Base-by-base conservation (phyloP, 2,113 vertebrate species). In the Callipepla squamata region DNA sequence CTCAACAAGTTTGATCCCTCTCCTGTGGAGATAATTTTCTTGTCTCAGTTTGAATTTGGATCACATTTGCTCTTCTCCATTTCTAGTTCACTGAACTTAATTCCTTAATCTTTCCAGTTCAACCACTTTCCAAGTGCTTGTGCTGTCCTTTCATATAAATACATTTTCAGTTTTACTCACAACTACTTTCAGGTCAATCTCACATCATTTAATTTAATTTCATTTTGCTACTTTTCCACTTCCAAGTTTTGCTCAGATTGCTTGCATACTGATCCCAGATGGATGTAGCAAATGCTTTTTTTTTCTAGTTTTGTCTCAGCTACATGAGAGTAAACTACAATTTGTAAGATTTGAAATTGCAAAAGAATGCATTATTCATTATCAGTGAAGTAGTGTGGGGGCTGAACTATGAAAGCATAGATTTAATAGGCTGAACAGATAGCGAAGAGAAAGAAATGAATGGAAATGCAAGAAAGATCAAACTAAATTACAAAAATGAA, bases 341-440 rank as follows among this genome's bases (percentile, higher is more conserved):
- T 72, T 17, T 26, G 40, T 51, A 77, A 90, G 48, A 78, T 90
- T 68, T 80, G 62, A 90, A 91, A 91, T 82, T 92, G 48, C 63
- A 89, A 90, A 95, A 51, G 34, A 85, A 85, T 91, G 40, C 48
- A 79, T 95, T 92, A 91, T 94, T 93, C 87, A 75, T 91, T 80
- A 87, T 69, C 67, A 82, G 59, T 91, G 67, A 95, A 90, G 44
- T 73, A 75, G 76, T 80, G 82, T 83, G 36, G 72, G 38, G 87
- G 44, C 19, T 85, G 67, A 95, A 75, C 79, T 76, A 59, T 90
- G 95, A 94, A 51, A 90, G 55, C 12, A 18, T 90, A 45, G 50
- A 74, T 76, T 18, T 88, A 18, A 6, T 90, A 57, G 38, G 55
- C 58, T 93, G 69, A 89, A 83, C 80, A 77, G 38, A 53, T 59